phyloP scores from a whole-genome alignment of 2,888 invertebrate genomes.

The Rotaria macrura region DNA sequence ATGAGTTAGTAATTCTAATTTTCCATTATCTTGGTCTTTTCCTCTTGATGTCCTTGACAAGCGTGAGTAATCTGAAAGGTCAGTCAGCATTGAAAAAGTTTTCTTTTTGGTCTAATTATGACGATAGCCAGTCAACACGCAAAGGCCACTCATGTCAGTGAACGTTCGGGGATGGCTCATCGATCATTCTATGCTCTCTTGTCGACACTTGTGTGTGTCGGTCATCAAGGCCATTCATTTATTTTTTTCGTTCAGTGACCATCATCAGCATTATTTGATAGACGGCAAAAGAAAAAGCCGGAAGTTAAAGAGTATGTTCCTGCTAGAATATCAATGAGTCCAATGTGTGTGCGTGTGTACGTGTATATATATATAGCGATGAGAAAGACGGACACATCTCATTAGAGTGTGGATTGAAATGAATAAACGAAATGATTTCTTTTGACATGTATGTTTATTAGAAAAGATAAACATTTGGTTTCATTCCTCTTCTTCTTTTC shows the following conservation, averaged over 20 bases:
- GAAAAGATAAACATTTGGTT: conserved; percentile 8
- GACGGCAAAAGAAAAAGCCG: not conserved
- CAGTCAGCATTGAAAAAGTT: not conserved
- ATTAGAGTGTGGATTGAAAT: conserved; percentile 3
- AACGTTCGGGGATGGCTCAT: conserved; percentile 8
- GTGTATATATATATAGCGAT: not conserved
- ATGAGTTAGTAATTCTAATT: not conserved
- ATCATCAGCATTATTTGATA: conserved; percentile 7
- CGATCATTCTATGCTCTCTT: conserved; percentile 8
- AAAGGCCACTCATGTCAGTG: conserved; percentile 6
- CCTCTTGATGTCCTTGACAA: not conserved
- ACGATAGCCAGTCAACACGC: conserved; percentile 1
- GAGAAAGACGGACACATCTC: conserved; percentile 7
- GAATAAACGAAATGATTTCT: not conserved
- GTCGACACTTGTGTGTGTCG: conserved; percentile 15
- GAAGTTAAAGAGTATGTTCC: conserved; percentile 12
- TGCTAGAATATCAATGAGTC: conserved; percentile 6
- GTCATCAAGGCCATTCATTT: conserved; percentile 12
- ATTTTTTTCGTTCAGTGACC: conserved; percentile 3
- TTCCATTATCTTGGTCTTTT: not conserved
- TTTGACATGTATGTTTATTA: conserved; percentile 12
- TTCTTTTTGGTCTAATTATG: not conserved
- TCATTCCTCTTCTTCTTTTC: not conserved
- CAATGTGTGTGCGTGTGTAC: not conserved
- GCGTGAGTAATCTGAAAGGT: conserved; percentile 8